A percentile compares a stretch with the other conserved stretches of the same genome.
phyloP scores from a whole-genome alignment of 1,140 invertebrate species.

The Argopecten irradians region DNA sequence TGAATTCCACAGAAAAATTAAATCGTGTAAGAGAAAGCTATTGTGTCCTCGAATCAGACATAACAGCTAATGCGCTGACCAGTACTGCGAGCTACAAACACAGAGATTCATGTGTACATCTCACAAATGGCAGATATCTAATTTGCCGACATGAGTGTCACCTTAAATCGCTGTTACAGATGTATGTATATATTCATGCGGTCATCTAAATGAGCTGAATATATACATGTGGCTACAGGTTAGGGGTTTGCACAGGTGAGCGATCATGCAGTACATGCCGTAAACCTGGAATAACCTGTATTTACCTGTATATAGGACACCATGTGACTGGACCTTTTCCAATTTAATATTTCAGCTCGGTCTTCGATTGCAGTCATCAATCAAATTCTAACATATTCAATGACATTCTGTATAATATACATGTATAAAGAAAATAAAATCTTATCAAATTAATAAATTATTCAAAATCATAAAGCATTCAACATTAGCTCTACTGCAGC shows the following conservation, averaged over 20 bases:
- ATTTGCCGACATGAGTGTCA: neutral
- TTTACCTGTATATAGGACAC: neutral
- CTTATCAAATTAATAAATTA: no score
- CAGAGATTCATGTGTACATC: neutral
- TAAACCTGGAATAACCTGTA: neutral
- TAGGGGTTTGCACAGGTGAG: neutral
- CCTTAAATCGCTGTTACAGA: neutral
- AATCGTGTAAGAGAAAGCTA: neutral
- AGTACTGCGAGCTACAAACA: neutral
- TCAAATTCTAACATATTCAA: no score
- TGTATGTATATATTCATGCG: neutral
- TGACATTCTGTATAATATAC: no score
- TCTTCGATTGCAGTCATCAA: no score
- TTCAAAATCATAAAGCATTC: no score
- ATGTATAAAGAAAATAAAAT: no score
- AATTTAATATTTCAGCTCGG: no score
- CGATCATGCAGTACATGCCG: neutral
- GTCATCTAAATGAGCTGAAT: conserved; percentile 1
- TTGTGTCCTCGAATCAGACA: neutral
- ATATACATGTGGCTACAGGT: conserved; percentile 7
- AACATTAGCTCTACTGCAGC: no score
- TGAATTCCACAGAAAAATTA: neutral
- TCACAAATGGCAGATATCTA: neutral
- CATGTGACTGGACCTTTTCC: neutral
- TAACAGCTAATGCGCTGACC: neutral